Evolutionary conservation across 1,140 invertebrate species (phyloP), one percentile per base, ranked within the genome.

Genomic region (Danaus melanippus): DNA sequence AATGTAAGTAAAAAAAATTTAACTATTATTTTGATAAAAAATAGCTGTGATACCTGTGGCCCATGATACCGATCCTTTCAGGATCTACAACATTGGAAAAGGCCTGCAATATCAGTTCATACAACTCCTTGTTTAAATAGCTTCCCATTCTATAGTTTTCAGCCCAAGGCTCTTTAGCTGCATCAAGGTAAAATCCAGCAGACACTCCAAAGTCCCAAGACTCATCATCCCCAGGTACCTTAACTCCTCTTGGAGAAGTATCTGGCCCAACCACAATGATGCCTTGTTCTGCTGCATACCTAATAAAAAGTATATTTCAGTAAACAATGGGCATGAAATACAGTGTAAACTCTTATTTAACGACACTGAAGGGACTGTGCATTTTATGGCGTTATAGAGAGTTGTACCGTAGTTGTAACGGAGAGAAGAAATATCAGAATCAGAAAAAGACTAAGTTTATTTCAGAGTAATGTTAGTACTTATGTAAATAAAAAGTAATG

Each of bases 111-210:
- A 98, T 90, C n/a, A 98, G 55, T 46, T 91, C 88, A 55, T 93
- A 91, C 43, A 99, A 86, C 87, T 99, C 98, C 67, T 92, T 91
- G 8, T 95, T 97, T n/a, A 99, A 87, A 74, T 99, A 99, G 46
- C 94, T 96, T 70, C 93, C 99, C 98, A 99, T 99, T 72, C 93
- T 91, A 69, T 98, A 99, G 87, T 99, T 93, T 50, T 92, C 93
- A 42, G 93, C 93, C 97, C 97, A 99, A 53, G 96, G 96, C 32
- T 95, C 93, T 69, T 93, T 87, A 0, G 93, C 93, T 4, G 98
- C 97, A 89, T 99, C 94, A 0, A 99, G 88, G 86, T 99, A 99
- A 83, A 98, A 99, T 2, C 97, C 96, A 65, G 98, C 98, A 12
- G 95, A 95, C 21, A 92, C 93, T 21, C 98, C 98, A 89, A 99